A percentile compares a stretch with the other conserved stretches of the same genome.
Evolutionary conservation across 2,113 vertebrate genomes (phyloP).

Genomic region (Guaruba guarouba): DNA sequence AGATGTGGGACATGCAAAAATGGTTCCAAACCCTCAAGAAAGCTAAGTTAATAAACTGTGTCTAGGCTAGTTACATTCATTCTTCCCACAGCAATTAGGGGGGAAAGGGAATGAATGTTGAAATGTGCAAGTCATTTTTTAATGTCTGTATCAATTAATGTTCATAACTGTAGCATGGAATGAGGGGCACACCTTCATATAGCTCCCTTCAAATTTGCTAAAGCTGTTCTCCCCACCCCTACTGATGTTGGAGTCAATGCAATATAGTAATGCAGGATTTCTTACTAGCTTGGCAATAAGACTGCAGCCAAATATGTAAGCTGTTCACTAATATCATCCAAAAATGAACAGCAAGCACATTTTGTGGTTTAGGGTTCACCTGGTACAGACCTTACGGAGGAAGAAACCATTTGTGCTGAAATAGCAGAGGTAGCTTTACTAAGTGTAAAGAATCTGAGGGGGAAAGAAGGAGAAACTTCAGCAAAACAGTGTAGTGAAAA

Average conservation of each 20-base stretch:
- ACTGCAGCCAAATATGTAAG: constrained; percentile 2
- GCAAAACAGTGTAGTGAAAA: constrained; percentile 25
- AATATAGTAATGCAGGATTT: not conserved
- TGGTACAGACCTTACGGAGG: not conserved
- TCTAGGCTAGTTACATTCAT: not conserved
- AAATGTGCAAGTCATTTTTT: not conserved
- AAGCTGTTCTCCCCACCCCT: not conserved
- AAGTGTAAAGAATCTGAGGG: not conserved
- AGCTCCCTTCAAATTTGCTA: not conserved
- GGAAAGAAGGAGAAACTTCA: not conserved
- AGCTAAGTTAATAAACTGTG: not conserved
- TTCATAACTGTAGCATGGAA: not conserved
- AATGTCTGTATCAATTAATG: not conserved
- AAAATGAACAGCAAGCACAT: not conserved
- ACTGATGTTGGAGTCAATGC: not conserved
- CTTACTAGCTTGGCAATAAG: constrained; percentile 5
- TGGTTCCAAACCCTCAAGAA: not conserved
- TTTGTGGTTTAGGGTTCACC: constrained; percentile 31
- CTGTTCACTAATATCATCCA: constrained; percentile 12
- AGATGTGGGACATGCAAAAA: not conserved
- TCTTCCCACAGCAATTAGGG: constrained; percentile 23
- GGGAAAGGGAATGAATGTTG: not conserved
- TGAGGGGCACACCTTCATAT: not conserved
- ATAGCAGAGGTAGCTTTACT: not conserved
- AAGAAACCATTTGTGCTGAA: not conserved